phyloP scores from a whole-genome alignment of 2,797 vertebrate genomes.

The Hoplostethus atlanticus region DNA sequence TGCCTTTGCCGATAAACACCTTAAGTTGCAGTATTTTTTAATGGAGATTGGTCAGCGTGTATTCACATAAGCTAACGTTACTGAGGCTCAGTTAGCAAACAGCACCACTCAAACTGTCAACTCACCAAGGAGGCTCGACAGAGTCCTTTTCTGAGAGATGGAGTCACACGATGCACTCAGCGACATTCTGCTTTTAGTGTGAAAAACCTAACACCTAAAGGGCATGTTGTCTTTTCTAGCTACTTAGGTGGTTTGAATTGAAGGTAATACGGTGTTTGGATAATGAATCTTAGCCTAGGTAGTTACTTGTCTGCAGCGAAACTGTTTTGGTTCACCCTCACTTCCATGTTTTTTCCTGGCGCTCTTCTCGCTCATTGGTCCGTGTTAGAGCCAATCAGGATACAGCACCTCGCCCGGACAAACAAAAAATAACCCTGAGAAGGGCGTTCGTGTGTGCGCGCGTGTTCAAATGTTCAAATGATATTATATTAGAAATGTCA shows the following conservation, averaged over 20 bases:
- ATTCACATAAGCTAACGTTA: too few relatives aligned
- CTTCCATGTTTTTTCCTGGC: slow-evolving; percentile 56
- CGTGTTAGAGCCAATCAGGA: slow-evolving; percentile 57
- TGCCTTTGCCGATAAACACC: too few relatives aligned
- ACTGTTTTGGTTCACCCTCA: neutral
- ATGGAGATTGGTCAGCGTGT: too few relatives aligned
- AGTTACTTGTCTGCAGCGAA: neutral
- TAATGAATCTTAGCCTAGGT: too few relatives aligned
- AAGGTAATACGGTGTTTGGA: too few relatives aligned
- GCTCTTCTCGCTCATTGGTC: slow-evolving; percentile 72
- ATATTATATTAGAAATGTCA: too few relatives aligned
- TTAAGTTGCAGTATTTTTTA: too few relatives aligned
- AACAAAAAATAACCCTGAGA: slow-evolving; percentile 14
- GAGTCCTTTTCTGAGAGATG: slow-evolving; percentile 63
- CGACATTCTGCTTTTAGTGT: slow-evolving; percentile 52
- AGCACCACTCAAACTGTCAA: slow-evolving; percentile 21
- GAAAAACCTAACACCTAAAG: neutral
- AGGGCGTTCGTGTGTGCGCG: neutral
- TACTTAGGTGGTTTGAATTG: too few relatives aligned
- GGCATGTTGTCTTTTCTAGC: neutral
- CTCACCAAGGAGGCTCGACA: slow-evolving; percentile 82
- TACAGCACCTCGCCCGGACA: neutral
- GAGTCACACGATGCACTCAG: slow-evolving; percentile 53
- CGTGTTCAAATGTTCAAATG: neutral
- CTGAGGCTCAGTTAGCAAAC: too few relatives aligned